Conservation (phyloP, 1,140 invertebrate genomes). For the Drosophila busckii region DNA sequence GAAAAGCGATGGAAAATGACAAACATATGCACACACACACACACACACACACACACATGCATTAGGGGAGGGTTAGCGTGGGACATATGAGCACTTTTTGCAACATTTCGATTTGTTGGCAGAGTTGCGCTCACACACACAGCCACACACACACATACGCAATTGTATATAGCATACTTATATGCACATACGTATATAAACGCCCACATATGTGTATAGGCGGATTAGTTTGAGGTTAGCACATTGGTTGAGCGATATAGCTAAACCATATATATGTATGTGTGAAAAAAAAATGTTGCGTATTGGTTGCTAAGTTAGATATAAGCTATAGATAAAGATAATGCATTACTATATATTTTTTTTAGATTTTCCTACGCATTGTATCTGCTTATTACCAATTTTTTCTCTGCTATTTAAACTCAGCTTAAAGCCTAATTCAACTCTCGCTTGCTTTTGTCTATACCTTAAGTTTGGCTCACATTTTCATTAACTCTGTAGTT, state of each 20-base stretch:
- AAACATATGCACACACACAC: conserved; percentile 19
- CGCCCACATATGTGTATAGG: conserved; percentile 62
- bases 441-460: too few species aligned
- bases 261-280: conserved; percentile 1
- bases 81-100: conserved; percentile 69
- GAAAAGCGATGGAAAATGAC: conserved; percentile 42
- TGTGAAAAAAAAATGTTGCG: too few species aligned
- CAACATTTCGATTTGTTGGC: conserved; percentile 75
- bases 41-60: conserved; percentile 23
- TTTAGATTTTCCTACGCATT: too few species aligned
- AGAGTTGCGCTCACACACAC: conserved; percentile 41
- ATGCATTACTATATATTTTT: too few species aligned
- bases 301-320: too few species aligned
- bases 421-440: too few species aligned
- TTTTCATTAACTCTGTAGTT: too few species aligned
- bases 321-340: too few species aligned
- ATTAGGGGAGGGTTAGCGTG: conserved; percentile 37
- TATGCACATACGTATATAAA: conserved; percentile 35
- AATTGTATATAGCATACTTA: conserved; percentile 25
- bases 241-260: conserved; percentile 40
- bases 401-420: too few species aligned
- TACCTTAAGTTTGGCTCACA: too few species aligned
- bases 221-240: conserved; percentile 55
- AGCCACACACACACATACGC: conserved; percentile 21
- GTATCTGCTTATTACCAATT: too few species aligned